Evolutionary conservation across 2,888 invertebrate species (phyloP).

Genomic region (Agrilus mali): DNA sequence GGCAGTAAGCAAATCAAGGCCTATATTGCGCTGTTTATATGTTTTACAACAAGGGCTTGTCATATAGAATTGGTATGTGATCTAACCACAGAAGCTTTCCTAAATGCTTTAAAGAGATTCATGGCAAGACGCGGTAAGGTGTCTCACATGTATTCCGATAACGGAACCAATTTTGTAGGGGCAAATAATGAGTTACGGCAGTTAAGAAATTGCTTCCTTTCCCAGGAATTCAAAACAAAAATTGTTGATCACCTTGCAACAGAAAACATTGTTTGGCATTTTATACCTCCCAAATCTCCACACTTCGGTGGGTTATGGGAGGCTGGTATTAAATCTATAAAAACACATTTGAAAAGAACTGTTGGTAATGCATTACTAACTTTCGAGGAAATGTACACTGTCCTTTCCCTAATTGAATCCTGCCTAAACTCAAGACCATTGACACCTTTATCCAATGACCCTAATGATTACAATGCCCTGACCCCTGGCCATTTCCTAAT

Average conservation of each 20-base stretch:
- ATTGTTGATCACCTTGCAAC: neutral
- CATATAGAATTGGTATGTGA: neutral
- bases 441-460: no score
- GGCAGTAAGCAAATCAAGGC: neutral
- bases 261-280: conserved; percentile 1
- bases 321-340: conserved; percentile 5
- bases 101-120: neutral
- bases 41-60: neutral
- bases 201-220: neutral
- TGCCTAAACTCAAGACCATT: conserved; percentile 6
- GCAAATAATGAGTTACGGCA: neutral
- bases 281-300: conserved; percentile 5
- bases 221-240: neutral
- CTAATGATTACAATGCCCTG: no score
- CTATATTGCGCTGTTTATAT: neutral
- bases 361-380: conserved; percentile 4
- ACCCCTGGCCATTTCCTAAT: neutral
- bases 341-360: conserved; percentile 4
- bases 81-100: neutral
- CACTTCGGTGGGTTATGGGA: conserved; percentile 7
- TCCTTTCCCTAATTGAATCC: neutral
- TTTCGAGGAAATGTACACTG: conserved; percentile 3
- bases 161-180: neutral
- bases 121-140: neutral
- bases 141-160: no score